Evolutionary conservation across 2,113 vertebrate species (phyloP), one percentile per base, ranked within the genome.

Genomic region (Chaetura pelagica): DNA sequence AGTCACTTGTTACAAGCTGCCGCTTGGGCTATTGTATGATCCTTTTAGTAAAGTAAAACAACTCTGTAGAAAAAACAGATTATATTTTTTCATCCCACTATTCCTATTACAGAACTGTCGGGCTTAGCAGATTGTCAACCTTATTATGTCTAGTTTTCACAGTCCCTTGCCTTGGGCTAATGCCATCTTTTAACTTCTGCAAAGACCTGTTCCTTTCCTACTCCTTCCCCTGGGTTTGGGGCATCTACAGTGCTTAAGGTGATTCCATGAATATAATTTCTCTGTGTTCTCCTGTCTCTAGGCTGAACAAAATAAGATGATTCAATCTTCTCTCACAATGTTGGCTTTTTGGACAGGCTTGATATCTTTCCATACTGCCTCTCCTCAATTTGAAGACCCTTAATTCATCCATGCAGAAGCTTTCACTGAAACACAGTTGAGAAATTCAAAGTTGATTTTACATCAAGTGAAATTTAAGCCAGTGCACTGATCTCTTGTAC

Each of bases 391-490:
- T 48, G 23, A 79, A 87, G 29, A 59, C 64, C 5, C 6, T 52
- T 1, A 2, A 19, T n/a, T 55, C 17, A 51, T 15, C 1, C 7
- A 7, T 26, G 19, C 30, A 35, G 35, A 88, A 4, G 2, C 4
- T 11, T 51, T 72, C 30, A 49, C 26, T 24, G 51, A 61, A 57
- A n/a, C 15, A 23, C 0, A 3, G 34, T 21, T 49, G 1, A 86
- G 62, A 64, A 17, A 55, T 51, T 48, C 20, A 38, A 1, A 0
- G 46, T 10, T 59, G 29, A 34, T 34, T 85, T 66, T 59, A 18
- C 17, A 34, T 67, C 52, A 61, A 52, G 38, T 20, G 15, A 32
- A 22, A 21, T 66, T 23, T 59, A 79, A 73, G 16, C n/a, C 13
- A 8, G 22, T 0, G 0, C 6, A 7, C 2, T 67, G 66, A n/a